Percentiles rank a stretch among this genome's conserved stretches.
These are phyloP conservation scores for Aphelenchoides besseyi DNA, from an alignment of 1,140 invertebrate species.

Conservation along the genomic window DNA sequence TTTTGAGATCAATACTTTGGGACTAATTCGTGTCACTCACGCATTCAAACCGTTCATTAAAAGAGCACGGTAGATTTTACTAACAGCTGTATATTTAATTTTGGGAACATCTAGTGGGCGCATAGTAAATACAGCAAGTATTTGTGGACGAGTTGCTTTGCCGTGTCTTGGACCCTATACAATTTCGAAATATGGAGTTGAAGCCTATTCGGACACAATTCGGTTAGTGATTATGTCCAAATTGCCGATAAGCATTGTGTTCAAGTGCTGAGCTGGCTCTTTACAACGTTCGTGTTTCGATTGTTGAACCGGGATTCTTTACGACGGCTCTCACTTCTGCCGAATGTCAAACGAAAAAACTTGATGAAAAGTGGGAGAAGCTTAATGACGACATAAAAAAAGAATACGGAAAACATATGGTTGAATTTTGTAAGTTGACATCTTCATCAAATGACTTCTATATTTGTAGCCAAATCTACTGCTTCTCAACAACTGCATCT, in stretches of 20 bases:
- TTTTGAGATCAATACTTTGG: slow-evolving; percentile 16
- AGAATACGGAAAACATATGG: slow-evolving; percentile 38
- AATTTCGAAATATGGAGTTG: slow-evolving; percentile 21
- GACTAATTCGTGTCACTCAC: slow-evolving; percentile 17
- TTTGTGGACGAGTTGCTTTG: slow-evolving; percentile 12
- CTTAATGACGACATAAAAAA: slow-evolving; percentile 15
- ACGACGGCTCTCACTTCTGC: slow-evolving; percentile 1
- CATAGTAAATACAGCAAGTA: slow-evolving; percentile 21
- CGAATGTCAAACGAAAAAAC: background rate
- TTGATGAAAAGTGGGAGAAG: slow-evolving; percentile 31
- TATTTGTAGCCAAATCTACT: background rate
- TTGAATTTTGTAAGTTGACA: slow-evolving; percentile 3
- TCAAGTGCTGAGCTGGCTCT: no score
- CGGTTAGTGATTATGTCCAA: background rate
- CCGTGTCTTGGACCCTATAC: slow-evolving; percentile 11
- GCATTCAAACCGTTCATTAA: slow-evolving; percentile 21
- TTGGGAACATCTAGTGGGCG: slow-evolving; percentile 9
- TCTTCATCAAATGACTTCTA: background rate
- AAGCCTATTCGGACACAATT: slow-evolving; percentile 23
- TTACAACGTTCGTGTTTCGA: slow-evolving; percentile 17
- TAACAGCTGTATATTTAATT: no score
- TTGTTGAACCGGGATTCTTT: slow-evolving; percentile 20
- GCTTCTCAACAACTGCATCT: slow-evolving; percentile 9
- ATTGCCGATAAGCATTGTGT: background rate
- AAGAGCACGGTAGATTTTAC: background rate